phyloP scores from a whole-genome alignment of 2,113 vertebrate genomes.

The Pterocles gutturalis region DNA sequence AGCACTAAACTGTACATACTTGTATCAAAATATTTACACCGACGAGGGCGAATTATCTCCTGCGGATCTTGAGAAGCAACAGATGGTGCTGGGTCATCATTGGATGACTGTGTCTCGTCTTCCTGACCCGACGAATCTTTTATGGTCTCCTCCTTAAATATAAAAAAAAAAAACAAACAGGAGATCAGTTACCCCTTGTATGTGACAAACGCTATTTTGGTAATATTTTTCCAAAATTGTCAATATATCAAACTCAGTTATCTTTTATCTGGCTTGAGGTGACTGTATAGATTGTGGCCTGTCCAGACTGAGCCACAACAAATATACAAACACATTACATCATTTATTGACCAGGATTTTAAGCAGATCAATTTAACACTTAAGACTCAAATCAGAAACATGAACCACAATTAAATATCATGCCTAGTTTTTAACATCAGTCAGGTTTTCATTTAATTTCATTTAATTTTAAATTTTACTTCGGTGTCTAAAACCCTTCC shows the following conservation, averaged over 20 bases:
- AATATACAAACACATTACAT: background rate
- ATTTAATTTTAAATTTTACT: background rate
- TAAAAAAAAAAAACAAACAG: background rate
- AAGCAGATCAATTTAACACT: background rate
- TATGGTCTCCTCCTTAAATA: conserved; percentile 81
- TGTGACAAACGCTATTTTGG: background rate
- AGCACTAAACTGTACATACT: conserved; percentile 77
- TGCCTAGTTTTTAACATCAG: background rate
- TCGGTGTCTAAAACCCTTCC: background rate
- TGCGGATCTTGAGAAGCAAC: conserved; percentile 84
- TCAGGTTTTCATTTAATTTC: background rate
- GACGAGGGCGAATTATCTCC: conserved; percentile 89
- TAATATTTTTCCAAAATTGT: background rate
- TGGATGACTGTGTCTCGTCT: conserved; percentile 84
- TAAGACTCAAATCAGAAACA: background rate
- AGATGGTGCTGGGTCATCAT: conserved; percentile 85
- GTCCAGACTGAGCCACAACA: background rate
- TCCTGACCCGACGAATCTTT: conserved; percentile 87
- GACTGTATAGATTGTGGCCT: background rate
- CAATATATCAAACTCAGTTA: background rate
- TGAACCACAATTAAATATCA: background rate
- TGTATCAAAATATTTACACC: conserved; percentile 93
- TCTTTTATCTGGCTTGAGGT: background rate
- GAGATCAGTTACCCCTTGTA: background rate
- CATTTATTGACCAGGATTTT: background rate